These are phyloP conservation scores for Drosophila merina DNA, from an alignment of 2,888 invertebrate species.

Conservation along the genomic window DNA sequence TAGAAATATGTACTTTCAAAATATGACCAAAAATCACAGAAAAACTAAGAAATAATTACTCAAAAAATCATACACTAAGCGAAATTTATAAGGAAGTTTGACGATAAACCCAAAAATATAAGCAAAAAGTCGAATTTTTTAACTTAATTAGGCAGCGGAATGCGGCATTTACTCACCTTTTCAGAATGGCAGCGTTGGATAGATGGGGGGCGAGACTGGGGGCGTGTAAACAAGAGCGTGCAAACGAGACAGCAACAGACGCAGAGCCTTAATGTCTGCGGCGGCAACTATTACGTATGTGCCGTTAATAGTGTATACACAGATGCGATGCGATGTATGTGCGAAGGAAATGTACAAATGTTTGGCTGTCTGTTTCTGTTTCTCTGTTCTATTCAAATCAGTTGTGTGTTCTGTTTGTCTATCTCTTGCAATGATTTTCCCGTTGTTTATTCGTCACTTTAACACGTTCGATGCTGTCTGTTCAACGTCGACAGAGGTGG, in stretches of 20 bases:
- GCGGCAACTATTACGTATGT: slow-evolving; percentile 55
- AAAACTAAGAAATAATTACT: too few relatives aligned
- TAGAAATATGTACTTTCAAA: background rate
- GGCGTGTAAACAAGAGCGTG: slow-evolving; percentile 62
- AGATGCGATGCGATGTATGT: slow-evolving; percentile 43
- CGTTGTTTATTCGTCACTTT: slow-evolving; percentile 78
- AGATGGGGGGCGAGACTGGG: slow-evolving; percentile 23
- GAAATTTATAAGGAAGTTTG: background rate
- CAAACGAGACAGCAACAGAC: slow-evolving; percentile 63
- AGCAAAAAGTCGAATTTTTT: slow-evolving; percentile 28
- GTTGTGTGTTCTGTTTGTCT: slow-evolving; percentile 59
- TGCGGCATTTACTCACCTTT: slow-evolving; percentile 58
- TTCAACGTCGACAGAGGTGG: background rate
- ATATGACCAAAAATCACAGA: background rate
- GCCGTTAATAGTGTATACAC: slow-evolving; percentile 28
- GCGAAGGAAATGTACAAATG: slow-evolving; percentile 73
- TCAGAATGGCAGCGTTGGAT: slow-evolving; percentile 16
- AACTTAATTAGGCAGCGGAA: slow-evolving; percentile 46
- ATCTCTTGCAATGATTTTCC: slow-evolving; percentile 62
- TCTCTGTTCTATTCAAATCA: slow-evolving; percentile 20
- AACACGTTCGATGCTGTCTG: slow-evolving; percentile 69
- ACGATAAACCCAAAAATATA: background rate
- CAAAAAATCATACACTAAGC: too few relatives aligned
- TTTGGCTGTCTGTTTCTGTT: slow-evolving; percentile 45
- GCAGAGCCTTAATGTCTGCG: slow-evolving; percentile 57